Conservation (phyloP, 2,113 vertebrate species). For the Pseudorasbora parva region DNA sequence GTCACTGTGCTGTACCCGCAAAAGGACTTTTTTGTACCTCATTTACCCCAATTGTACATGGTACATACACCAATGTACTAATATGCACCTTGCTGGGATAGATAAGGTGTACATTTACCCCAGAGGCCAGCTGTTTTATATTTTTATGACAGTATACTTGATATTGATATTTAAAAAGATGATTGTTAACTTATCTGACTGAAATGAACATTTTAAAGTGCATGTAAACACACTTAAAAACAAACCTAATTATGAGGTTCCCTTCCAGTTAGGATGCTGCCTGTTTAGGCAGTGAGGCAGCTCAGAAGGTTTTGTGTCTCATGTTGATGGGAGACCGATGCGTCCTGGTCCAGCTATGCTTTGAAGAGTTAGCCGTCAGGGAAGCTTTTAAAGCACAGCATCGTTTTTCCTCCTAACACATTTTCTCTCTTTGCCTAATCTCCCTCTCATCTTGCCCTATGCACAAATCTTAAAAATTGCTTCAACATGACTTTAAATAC, state of each 20-base stretch:
- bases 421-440: background rate
- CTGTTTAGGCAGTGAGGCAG: background rate
- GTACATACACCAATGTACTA: too few relatives aligned
- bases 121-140: too few relatives aligned
- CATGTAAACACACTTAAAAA: background rate
- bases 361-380: conserved; percentile 12
- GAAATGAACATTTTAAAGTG: background rate
- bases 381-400: conserved; percentile 45
- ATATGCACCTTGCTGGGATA: too few relatives aligned
- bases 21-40: background rate
- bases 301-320: background rate
- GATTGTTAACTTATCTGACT: background rate
- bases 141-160: background rate
- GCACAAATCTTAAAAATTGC: conserved; percentile 4
- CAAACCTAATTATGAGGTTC: background rate
- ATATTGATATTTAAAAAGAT: background rate
- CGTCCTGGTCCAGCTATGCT: conserved; percentile 16
- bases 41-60: too few relatives aligned
- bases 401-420: background rate
- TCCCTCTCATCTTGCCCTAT: background rate
- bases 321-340: conserved; percentile 14
- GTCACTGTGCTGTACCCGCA: background rate
- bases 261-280: background rate
- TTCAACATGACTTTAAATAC: conserved; percentile 28
- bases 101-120: too few relatives aligned